Evolutionary conservation across 2,797 vertebrate genomes (phyloP).

Genomic region (Hipposideros larvatus): DNA sequence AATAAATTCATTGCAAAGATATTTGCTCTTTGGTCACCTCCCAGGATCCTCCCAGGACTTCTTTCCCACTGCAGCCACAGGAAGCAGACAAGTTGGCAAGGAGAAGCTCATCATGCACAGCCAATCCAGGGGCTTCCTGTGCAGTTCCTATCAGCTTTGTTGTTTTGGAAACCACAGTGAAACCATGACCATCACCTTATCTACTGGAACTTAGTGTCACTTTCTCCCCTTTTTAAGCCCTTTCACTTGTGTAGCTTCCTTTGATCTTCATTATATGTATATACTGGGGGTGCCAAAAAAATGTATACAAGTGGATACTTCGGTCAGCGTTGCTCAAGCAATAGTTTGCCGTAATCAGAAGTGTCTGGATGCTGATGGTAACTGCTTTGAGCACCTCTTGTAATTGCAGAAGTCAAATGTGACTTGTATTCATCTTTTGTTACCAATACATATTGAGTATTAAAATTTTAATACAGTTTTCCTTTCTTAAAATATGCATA

Average conservation of each 20-base stretch:
- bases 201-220: neutral
- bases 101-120: neutral
- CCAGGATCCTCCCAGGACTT: neutral
- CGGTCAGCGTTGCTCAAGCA: too few species aligned
- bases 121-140: neutral
- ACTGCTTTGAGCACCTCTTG: too few species aligned
- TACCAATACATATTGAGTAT: too few species aligned
- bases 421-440: too few species aligned
- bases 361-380: too few species aligned
- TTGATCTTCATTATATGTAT: conserved; percentile 36
- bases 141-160: neutral
- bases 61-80: neutral
- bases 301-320: too few species aligned
- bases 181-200: conserved; percentile 18
- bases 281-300: too few species aligned
- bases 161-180: neutral
- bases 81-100: neutral
- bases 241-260: neutral
- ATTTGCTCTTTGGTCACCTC: neutral
- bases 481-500: too few species aligned
- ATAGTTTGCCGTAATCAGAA: too few species aligned
- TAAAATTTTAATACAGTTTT: too few species aligned
- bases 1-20: neutral
- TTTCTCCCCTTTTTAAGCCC: neutral
- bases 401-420: too few species aligned